phyloP scores from a whole-genome alignment of 1,140 invertebrate genomes.

The Adelges cooleyi region DNA sequence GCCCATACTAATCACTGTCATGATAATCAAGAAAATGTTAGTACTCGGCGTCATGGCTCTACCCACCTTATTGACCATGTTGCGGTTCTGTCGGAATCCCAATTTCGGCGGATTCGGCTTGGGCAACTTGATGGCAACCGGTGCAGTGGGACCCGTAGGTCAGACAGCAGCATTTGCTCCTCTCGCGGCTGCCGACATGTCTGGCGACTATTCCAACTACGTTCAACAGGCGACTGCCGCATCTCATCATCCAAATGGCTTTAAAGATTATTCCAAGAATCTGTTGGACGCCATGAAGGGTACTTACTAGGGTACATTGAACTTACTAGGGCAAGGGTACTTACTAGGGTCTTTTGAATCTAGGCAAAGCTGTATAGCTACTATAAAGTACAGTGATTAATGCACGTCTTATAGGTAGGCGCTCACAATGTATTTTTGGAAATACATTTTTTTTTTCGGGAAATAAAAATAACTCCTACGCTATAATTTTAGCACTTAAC shows the following conservation, averaged over 20 bases:
- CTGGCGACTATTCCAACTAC: constrained; percentile 6
- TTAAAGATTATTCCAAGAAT: constrained; percentile 16
- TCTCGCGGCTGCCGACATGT: background rate
- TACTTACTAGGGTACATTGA: background rate
- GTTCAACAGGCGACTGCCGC: background rate
- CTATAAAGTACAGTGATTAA: too few species aligned
- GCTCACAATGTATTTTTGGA: too few species aligned
- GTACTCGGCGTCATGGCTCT: constrained; percentile 48
- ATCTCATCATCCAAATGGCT: background rate
- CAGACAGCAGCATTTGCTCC: constrained; percentile 8
- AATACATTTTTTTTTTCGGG: too few species aligned
- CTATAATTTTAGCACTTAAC: too few species aligned
- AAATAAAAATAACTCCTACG: too few species aligned
- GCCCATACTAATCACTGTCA: constrained; percentile 49
- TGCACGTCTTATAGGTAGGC: too few species aligned
- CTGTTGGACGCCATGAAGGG: constrained; percentile 13
- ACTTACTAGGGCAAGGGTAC: too few species aligned
- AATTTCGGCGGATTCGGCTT: background rate
- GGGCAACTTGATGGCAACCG: background rate
- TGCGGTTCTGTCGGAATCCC: constrained; percentile 34
- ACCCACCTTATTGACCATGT: constrained; percentile 47
- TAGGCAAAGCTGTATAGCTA: too few species aligned
- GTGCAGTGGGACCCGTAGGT: background rate
- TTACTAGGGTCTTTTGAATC: too few species aligned
- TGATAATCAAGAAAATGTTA: constrained; percentile 57